phyloP scores from a whole-genome alignment of 1,140 invertebrate genomes.

The Doryteuthis pealeii region DNA sequence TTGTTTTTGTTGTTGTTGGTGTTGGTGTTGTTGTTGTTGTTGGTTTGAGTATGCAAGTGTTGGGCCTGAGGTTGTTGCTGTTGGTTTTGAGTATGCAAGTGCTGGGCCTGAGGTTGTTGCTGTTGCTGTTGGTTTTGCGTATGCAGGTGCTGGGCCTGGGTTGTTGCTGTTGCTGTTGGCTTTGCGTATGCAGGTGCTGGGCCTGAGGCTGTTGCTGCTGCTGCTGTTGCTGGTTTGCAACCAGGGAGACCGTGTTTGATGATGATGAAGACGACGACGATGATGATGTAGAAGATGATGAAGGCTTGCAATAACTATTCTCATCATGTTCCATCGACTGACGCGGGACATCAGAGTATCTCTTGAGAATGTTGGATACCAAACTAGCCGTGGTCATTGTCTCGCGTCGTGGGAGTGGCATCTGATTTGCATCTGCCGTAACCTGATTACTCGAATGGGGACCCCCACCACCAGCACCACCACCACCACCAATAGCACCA shows the following conservation, averaged over 20 bases:
- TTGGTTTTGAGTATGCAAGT: too few species aligned
- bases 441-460: background rate
- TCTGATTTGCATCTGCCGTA: background rate
- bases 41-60: too few species aligned
- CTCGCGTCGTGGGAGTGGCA: conserved; percentile 4
- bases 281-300: background rate
- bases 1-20: too few species aligned
- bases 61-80: too few species aligned
- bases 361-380: conserved; percentile 2
- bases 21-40: too few species aligned
- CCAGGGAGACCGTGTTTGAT: background rate
- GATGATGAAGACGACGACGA: background rate
- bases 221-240: background rate
- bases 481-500: background rate
- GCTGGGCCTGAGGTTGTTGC: too few species aligned
- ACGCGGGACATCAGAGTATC: background rate
- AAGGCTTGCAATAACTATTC: conserved; percentile 1
- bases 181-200: background rate
- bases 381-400: background rate
- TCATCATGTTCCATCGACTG: conserved; percentile 2
- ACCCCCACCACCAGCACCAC: background rate
- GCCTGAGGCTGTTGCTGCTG: background rate
- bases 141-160: too few species aligned
- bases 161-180: too few species aligned
- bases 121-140: too few species aligned